These are phyloP conservation scores for Gallinago stenura DNA, from an alignment of 2,797 vertebrate species.

Conservation along the genomic window DNA sequence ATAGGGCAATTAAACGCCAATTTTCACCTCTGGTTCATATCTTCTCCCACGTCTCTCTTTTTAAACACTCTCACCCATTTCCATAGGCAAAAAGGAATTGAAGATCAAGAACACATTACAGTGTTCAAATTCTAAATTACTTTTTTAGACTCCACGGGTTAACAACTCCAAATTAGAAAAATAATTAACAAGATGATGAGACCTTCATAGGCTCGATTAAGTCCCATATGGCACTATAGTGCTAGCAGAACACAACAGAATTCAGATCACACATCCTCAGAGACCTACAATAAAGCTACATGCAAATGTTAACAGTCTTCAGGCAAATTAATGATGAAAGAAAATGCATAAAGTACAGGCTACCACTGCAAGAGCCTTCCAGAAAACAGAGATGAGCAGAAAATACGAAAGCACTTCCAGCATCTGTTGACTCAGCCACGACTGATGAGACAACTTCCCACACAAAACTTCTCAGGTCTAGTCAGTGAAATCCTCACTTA, in stretches of 20 bases:
- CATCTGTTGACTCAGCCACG: neutral
- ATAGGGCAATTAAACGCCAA: neutral
- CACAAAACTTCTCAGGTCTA: neutral
- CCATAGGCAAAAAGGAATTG: neutral
- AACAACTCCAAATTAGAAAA: slow-evolving; percentile 46
- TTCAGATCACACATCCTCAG: neutral
- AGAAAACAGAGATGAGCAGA: neutral
- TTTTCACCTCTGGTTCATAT: neutral
- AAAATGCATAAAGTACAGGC: neutral
- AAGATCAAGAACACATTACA: neutral
- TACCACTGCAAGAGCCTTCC: slow-evolving; percentile 9
- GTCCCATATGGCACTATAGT: neutral
- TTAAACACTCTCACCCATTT: neutral
- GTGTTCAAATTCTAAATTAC: neutral
- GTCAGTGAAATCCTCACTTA: neutral
- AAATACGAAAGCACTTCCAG: neutral
- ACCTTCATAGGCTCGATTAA: neutral
- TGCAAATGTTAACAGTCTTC: slow-evolving; percentile 42
- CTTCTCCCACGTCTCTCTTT: neutral
- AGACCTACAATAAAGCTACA: slow-evolving; percentile 18
- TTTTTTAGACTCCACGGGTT: neutral
- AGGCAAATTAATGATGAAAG: slow-evolving; percentile 48
- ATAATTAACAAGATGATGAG: slow-evolving; percentile 44
- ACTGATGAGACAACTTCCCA: neutral
- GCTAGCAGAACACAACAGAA: neutral